Evolutionary conservation across 1,140 invertebrate species (phyloP).

Genomic region (Tetramorium simillimum): DNA sequence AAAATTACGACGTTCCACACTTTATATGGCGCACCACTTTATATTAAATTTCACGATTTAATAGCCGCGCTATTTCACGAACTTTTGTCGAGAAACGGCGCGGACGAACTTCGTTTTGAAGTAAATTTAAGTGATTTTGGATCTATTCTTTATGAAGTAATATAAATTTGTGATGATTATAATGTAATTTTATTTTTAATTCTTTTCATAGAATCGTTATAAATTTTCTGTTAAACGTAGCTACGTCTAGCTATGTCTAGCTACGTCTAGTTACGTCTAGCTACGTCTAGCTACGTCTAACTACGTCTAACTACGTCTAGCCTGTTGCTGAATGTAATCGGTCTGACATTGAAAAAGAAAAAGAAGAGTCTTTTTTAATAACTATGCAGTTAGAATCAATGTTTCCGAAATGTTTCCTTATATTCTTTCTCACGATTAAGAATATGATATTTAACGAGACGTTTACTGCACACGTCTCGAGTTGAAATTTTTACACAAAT

Average conservation of each 20-base stretch:
- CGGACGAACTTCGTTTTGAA: constrained; percentile 20
- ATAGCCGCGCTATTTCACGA: constrained; percentile 21
- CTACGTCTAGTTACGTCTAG: too few relatives aligned
- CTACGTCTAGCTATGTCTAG: too few relatives aligned
- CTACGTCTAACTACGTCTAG: not conserved
- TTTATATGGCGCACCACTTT: constrained; percentile 13
- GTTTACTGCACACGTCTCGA: too few relatives aligned
- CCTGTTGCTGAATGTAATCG: too few relatives aligned
- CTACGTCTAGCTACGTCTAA: too few relatives aligned
- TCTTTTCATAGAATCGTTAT: not conserved
- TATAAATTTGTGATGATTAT: not conserved
- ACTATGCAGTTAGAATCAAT: not conserved
- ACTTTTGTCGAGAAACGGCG: constrained; percentile 12
- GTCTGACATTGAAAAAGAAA: too few relatives aligned
- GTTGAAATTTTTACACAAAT: too few relatives aligned
- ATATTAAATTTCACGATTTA: constrained; percentile 40
- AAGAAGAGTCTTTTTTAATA: not conserved
- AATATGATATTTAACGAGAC: too few relatives aligned
- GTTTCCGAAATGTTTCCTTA: not conserved
- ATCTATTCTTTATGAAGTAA: constrained; percentile 2
- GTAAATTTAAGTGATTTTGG: constrained; percentile 12
- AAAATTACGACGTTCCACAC: constrained; percentile 32
- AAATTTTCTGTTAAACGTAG: not conserved
- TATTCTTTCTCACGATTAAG: not conserved
- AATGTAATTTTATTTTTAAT: too few relatives aligned